phyloP scores from a whole-genome alignment of 1,140 invertebrate genomes.

The Chymomyza costata region DNA sequence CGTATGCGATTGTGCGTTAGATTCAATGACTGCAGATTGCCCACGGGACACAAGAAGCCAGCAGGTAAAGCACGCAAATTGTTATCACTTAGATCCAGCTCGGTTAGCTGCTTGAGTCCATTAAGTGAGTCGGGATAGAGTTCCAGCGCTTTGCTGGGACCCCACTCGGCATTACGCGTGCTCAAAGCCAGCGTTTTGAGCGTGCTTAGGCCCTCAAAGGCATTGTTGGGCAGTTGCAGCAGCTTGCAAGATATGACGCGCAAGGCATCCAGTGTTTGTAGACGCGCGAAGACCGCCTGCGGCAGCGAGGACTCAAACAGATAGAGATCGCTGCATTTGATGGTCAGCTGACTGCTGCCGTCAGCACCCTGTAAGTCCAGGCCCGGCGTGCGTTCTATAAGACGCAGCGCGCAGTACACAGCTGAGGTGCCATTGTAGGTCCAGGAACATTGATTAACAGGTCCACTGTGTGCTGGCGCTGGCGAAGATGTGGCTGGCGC shows the following conservation, averaged over 20 bases:
- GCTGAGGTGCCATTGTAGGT: constrained; percentile 79
- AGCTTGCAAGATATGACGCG: constrained; percentile 87
- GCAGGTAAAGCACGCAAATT: constrained; percentile 86
- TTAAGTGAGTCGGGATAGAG: constrained; percentile 81
- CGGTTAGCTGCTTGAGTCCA: constrained; percentile 85
- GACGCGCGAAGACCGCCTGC: constrained; percentile 82
- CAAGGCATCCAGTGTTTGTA: constrained; percentile 84
- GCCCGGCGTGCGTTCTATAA: constrained; percentile 80
- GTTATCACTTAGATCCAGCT: constrained; percentile 87
- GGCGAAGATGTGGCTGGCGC: constrained; percentile 12
- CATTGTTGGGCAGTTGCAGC: constrained; percentile 83
- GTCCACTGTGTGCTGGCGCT: constrained; percentile 27
- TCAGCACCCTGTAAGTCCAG: constrained; percentile 82
- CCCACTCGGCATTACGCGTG: constrained; percentile 87
- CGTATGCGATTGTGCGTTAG: constrained; percentile 87
- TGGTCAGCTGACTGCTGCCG: constrained; percentile 81
- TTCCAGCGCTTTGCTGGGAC: constrained; percentile 82
- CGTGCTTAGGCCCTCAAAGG: constrained; percentile 85
- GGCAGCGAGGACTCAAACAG: constrained; percentile 87
- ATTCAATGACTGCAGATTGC: constrained; percentile 88
- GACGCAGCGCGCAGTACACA: constrained; percentile 82
- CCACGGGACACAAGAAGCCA: constrained; percentile 84
- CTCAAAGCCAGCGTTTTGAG: constrained; percentile 84
- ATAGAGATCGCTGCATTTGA: constrained; percentile 86
- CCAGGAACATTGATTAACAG: constrained; percentile 77